A percentile compares a stretch with the other conserved stretches of the same genome.
phyloP scores from a whole-genome alignment of 2,888 invertebrate genomes.

The Drosophila prolongata region DNA sequence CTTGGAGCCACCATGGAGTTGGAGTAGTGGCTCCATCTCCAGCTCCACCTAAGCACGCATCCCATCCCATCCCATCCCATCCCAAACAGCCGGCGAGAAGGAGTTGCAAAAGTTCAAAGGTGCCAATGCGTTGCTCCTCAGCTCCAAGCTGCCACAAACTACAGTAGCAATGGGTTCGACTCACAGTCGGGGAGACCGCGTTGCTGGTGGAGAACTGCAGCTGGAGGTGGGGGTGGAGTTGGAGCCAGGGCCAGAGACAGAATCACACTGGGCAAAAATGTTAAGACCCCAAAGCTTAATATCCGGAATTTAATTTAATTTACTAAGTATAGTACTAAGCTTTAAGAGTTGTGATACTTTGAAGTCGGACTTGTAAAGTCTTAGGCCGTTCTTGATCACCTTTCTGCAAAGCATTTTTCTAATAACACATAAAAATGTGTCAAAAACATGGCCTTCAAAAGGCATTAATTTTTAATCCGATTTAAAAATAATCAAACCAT shows the following conservation, averaged over 20 bases:
- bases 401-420: neutral
- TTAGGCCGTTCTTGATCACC: neutral
- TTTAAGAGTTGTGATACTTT: too few species aligned
- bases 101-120: slow-evolving; percentile 69
- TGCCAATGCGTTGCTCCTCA: slow-evolving; percentile 72
- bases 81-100: slow-evolving; percentile 23
- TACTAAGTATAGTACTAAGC: too few species aligned
- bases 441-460: too few species aligned
- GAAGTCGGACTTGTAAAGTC: too few species aligned
- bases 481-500: too few species aligned
- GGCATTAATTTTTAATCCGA: too few species aligned
- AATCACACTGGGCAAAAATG: neutral
- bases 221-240: neutral
- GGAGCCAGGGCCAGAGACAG: slow-evolving; percentile 3
- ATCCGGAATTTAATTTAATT: too few species aligned
- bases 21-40: neutral
- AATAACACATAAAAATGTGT: too few species aligned
- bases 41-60: slow-evolving; percentile 52
- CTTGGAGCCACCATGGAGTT: slow-evolving; percentile 25
- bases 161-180: slow-evolving; percentile 44
- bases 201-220: neutral
- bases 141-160: slow-evolving; percentile 25
- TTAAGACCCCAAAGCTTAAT: too few species aligned
- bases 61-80: slow-evolving; percentile 7
- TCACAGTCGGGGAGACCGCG: slow-evolving; percentile 4